A percentile compares a stretch with the other conserved stretches of the same genome.
These are phyloP conservation scores for Ganaspis sp. DNA, from an alignment of 1,140 invertebrate species.

Conservation along the genomic window DNA sequence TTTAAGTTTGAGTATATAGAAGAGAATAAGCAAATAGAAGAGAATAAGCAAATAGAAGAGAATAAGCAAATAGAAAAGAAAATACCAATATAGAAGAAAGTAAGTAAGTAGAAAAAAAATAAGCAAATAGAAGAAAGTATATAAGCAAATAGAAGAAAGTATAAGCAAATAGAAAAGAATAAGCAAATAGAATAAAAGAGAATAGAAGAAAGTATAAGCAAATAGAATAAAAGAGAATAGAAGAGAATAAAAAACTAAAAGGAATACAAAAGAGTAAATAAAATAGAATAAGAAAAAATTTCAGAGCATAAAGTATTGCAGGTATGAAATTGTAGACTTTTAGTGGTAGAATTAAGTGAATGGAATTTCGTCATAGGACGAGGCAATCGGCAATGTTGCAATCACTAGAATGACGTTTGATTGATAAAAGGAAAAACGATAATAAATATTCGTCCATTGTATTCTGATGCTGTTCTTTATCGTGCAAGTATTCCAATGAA, in stretches of 20 bases:
- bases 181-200: no score
- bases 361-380: constrained; percentile 2
- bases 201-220: no score
- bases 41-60: no score
- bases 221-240: no score
- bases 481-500: neutral
- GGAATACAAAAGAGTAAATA: neutral
- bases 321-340: constrained; percentile 5
- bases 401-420: constrained; percentile 5
- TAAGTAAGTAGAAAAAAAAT: no score
- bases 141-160: no score
- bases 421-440: constrained; percentile 8
- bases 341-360: constrained; percentile 10
- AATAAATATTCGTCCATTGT: constrained; percentile 1
- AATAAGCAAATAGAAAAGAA: no score
- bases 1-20: no score
- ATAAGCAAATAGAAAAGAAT: no score
- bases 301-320: neutral
- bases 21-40: no score
- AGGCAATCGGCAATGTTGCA: constrained; percentile 5
- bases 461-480: neutral
- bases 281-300: neutral
- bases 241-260: neutral
- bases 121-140: no score
- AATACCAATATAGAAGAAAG: no score